Evolutionary conservation across 2,113 vertebrate species (phyloP).

Genomic region (Capricornis sumatraensis): DNA sequence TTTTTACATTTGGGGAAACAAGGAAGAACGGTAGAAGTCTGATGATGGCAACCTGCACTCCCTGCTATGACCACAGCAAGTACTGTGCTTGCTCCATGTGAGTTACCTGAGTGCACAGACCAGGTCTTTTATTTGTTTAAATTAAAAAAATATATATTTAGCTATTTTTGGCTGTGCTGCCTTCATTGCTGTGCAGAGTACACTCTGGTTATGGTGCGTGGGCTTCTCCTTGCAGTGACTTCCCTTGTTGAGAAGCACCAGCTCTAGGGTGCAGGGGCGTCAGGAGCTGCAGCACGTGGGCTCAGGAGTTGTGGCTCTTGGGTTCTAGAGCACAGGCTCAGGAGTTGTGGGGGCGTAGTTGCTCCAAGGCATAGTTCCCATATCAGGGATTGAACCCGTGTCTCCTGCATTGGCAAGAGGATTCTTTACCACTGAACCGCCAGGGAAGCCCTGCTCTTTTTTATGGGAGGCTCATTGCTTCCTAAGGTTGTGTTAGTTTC

Average conservation of each 20-base stretch:
- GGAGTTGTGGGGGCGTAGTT: background rate
- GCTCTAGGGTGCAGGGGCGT: accelerated
- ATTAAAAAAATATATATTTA: background rate
- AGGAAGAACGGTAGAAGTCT: background rate
- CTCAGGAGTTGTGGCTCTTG: background rate
- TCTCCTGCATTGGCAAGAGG: background rate
- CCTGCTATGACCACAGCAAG: too few species aligned
- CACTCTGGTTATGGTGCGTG: background rate
- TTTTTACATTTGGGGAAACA: background rate
- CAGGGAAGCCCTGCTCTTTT: background rate
- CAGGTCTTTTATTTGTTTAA: background rate
- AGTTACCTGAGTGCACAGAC: background rate
- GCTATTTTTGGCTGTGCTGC: background rate
- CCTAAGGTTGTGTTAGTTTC: background rate
- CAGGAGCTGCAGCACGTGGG: accelerated
- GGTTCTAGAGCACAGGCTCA: background rate
- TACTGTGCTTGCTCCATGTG: background rate
- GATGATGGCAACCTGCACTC: background rate
- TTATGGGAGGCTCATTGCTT: background rate
- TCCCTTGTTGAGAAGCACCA: background rate
- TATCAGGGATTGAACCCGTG: background rate
- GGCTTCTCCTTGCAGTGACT: background rate
- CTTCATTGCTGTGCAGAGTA: background rate
- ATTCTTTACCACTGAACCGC: background rate
- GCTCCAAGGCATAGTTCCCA: background rate